Evolutionary conservation across 2,797 vertebrate species (phyloP).

Genomic region (Psittacula derbiana): DNA sequence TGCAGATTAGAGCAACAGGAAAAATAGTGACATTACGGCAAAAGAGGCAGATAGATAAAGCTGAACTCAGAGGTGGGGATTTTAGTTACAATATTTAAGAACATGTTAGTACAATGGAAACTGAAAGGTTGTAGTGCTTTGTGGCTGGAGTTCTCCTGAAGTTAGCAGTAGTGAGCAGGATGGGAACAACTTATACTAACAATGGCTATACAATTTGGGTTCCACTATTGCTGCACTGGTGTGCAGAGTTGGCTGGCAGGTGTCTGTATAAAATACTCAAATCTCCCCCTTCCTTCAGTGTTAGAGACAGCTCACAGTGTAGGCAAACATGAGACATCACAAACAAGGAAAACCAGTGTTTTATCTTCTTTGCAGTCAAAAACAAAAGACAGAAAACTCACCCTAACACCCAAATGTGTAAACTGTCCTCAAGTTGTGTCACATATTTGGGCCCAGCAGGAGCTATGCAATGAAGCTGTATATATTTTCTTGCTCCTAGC

Average conservation of each 20-base stretch:
- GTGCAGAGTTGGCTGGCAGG: not conserved
- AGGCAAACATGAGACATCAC: not conserved
- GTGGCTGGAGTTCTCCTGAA: no score
- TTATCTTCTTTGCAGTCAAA: not conserved
- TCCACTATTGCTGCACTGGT: not conserved
- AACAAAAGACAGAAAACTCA: not conserved
- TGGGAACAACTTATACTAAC: not conserved
- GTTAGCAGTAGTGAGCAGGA: not conserved
- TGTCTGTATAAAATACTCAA: not conserved
- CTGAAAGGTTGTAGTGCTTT: not conserved
- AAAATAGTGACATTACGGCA: not conserved
- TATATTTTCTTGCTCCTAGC: not conserved
- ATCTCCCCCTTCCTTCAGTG: not conserved
- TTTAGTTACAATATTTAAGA: not conserved
- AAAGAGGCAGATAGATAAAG: not conserved
- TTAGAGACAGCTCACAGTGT: not conserved
- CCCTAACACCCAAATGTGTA: not conserved
- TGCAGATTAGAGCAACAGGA: not conserved
- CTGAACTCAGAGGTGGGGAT: not conserved
- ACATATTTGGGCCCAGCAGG: not conserved
- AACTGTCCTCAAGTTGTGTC: not conserved
- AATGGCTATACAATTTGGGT: not conserved
- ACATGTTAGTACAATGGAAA: not conserved
- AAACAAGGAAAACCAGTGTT: not conserved
- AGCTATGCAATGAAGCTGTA: not conserved